Conservation (phyloP, 2,113 vertebrate genomes). For the Mus spicilegus region DNA sequence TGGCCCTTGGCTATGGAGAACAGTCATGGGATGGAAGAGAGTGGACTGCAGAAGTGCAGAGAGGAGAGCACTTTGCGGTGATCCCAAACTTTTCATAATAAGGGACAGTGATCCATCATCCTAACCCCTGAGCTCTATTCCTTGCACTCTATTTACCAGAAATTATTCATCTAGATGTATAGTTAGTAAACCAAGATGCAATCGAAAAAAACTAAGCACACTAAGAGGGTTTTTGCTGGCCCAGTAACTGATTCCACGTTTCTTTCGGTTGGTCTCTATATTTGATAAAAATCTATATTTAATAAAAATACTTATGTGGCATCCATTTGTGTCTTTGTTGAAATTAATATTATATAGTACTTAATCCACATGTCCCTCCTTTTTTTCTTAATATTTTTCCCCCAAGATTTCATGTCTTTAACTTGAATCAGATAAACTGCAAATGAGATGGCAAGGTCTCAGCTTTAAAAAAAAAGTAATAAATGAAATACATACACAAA, state of each 20-base stretch:
- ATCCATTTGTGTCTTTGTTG: neutral
- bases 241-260: neutral
- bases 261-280: neutral
- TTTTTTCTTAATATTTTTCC: constrained; percentile 22
- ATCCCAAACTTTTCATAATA: neutral
- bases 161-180: neutral
- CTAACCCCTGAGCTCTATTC: neutral
- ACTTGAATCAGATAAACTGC: constrained; percentile 58
- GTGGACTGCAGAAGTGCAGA: neutral
- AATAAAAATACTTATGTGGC: neutral
- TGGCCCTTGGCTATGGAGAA: neutral
- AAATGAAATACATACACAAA: constrained; percentile 45
- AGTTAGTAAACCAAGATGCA: constrained; percentile 2
- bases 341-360: neutral
- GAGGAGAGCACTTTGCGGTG: neutral
- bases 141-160: neutral
- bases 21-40: neutral
- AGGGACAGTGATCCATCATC: neutral
- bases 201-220: neutral
- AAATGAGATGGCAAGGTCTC: neutral
- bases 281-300: constrained; percentile 33
- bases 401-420: constrained; percentile 54
- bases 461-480: constrained; percentile 1
- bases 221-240: neutral
- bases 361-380: neutral